Conservation (phyloP, 1,140 invertebrate species). For the Matsumurasca onukii region DNA sequence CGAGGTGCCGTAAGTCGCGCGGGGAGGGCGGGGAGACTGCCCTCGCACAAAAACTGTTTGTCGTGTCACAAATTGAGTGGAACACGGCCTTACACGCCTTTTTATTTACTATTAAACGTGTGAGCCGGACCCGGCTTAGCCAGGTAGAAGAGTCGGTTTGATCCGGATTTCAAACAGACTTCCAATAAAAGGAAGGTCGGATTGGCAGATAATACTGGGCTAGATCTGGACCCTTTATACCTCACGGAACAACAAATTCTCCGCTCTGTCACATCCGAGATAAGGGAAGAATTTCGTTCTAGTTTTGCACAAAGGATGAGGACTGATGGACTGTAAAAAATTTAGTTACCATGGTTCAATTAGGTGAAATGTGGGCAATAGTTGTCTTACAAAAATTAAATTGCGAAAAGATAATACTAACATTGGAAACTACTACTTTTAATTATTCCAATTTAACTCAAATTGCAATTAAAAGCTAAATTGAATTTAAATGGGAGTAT, state of each 20-base stretch:
- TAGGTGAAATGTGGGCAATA: too few species aligned
- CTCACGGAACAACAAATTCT: background rate
- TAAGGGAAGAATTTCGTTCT: too few species aligned
- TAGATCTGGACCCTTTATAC: background rate
- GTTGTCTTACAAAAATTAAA: too few species aligned
- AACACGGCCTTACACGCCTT: slow-evolving; percentile 17
- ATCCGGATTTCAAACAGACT: background rate
- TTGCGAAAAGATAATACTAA: too few species aligned
- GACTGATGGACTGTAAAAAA: too few species aligned
- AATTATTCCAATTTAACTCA: too few species aligned
- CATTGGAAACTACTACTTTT: too few species aligned
- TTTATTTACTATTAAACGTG: slow-evolving; percentile 25
- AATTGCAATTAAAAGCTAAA: too few species aligned
- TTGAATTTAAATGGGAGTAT: too few species aligned
- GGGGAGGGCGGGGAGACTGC: background rate
- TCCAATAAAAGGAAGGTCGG: background rate
- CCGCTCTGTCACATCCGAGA: background rate
- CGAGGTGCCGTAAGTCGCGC: slow-evolving; percentile 15
- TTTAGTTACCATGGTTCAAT: too few species aligned
- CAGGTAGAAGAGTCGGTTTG: slow-evolving; percentile 6
- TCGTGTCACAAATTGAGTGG: slow-evolving; percentile 22
- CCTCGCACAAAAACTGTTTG: slow-evolving; percentile 14
- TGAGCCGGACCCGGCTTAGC: slow-evolving; percentile 8
- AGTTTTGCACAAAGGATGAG: too few species aligned
- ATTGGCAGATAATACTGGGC: slow-evolving; percentile 20